Evolutionary conservation across 2,113 vertebrate genomes (phyloP), one percentile per base, ranked within the genome.

Genomic region (Mirounga angustirostris): DNA sequence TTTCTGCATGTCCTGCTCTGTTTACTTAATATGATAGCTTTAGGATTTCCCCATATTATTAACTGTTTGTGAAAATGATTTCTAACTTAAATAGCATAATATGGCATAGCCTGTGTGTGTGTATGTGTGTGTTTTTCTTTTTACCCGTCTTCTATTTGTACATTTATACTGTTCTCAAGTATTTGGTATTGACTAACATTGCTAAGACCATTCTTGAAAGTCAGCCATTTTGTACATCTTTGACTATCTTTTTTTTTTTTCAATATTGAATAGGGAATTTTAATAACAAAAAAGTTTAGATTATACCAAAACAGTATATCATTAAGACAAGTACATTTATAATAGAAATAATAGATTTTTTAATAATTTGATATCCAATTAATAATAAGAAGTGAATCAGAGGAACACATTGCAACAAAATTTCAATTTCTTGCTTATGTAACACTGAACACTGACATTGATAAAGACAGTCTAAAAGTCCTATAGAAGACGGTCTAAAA

Each of bases 31-130:
- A 84, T 84, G 30, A 36, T 88, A 69, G 19, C 24, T 78, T 76
- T 79, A 88, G 58, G 40, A 81, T 63, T 90, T 96, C 28, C 18
- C 22, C 30, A 16, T 84, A 6, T 83, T 71, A 79, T 83, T 89
- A 40, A 71, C 43, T 71, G 13, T 89, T 89, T 95, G 56, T 89
- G 33, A 95, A 96, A 82, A 82, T 82, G 18, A 82, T 63, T 95
- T 96, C 8, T 46, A 96, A 81, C 80, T 96, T 82, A 97, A 89
- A 85, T 79, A 91, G 24, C 19, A 78, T 69, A 46, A 93, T 46
- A 46, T 81, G 14, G 10, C 43, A 73, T 88, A 91, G 12, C 30
- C 16, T 83, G 56, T 89, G 67, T 69, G 16, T 58, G 15, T 71
- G 36, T 58, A 36, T 28, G 52, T 79, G 30, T 36, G 2, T 54